These are phyloP conservation scores for Argyresthia albistria DNA, from an alignment of 2,888 invertebrate species.

Conservation along the genomic window DNA sequence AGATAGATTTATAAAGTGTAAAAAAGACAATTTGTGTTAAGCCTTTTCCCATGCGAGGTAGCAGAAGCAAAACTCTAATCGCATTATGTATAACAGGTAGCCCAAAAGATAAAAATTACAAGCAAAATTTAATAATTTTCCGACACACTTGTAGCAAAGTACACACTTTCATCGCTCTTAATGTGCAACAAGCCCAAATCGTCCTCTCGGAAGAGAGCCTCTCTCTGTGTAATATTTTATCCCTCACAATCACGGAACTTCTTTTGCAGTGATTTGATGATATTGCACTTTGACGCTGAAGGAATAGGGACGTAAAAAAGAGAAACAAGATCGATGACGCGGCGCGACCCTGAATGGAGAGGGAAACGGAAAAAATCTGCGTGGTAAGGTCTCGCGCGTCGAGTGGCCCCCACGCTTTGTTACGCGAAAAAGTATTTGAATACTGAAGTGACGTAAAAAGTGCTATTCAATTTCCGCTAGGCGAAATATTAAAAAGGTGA, in stretches of 20 bases:
- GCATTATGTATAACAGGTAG: no score
- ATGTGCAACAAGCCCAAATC: neutral
- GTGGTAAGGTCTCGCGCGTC: slow-evolving; percentile 3
- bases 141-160: no score
- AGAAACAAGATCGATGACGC: slow-evolving; percentile 49
- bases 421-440: slow-evolving; percentile 7
- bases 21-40: no score
- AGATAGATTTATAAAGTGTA: no score
- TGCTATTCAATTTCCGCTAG: neutral
- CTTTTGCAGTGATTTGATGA: slow-evolving; percentile 71
- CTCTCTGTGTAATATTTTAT: slow-evolving; percentile 60
- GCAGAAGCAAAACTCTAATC: no score
- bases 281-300: slow-evolving; percentile 65
- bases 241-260: slow-evolving; percentile 64
- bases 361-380: slow-evolving; percentile 6
- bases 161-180: slow-evolving; percentile 8
- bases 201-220: slow-evolving; percentile 44
- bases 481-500: neutral
- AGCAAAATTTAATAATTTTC: no score
- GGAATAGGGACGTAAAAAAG: slow-evolving; percentile 18
- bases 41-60: no score
- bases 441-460: neutral
- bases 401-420: slow-evolving; percentile 9
- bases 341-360: slow-evolving; percentile 20
- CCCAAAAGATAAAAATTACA: no score